These are phyloP conservation scores for Noctua fimbriata DNA, from an alignment of 2,888 invertebrate genomes.

Conservation along the genomic window DNA sequence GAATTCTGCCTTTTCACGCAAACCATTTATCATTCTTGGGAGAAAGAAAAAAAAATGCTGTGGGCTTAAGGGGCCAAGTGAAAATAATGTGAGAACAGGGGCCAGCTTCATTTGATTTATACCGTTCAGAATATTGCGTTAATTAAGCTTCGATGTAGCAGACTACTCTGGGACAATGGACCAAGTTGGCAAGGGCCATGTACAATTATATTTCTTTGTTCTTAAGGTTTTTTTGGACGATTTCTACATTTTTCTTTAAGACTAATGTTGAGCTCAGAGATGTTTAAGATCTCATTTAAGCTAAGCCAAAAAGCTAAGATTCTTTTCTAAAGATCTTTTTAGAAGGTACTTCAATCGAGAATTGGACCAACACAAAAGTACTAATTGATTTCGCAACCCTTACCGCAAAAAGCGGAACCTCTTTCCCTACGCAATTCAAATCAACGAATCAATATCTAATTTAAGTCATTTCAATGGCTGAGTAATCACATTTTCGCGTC, in stretches of 20 bases:
- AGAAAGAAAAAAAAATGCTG: conserved; percentile 80
- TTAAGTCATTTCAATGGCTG: conserved; percentile 42
- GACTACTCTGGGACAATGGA: conserved; percentile 46
- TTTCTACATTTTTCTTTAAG: not conserved
- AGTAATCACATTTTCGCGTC: conserved; percentile 49
- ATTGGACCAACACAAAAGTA: not conserved
- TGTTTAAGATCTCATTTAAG: not conserved
- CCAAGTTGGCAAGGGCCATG: conserved; percentile 3
- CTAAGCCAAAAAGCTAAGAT: not conserved
- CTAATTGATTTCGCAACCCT: conserved; percentile 28
- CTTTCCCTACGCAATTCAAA: conserved; percentile 26
- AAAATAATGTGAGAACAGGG: conserved; percentile 79
- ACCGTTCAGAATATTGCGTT: conserved; percentile 70
- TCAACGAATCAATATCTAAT: conserved; percentile 52
- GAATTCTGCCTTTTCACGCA: conserved; percentile 79
- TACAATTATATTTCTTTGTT: conserved; percentile 36
- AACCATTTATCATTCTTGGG: conserved; percentile 81
- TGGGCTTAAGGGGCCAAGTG: conserved; percentile 77
- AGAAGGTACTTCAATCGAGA: not conserved
- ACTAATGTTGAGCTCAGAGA: not conserved
- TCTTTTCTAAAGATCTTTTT: not conserved
- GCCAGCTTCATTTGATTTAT: conserved; percentile 80
- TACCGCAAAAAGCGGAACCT: conserved; percentile 14
- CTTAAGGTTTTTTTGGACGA: not conserved
- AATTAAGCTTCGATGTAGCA: conserved; percentile 75